These are phyloP conservation scores for Gracilinanus agilis DNA, from an alignment of 2,113 vertebrate genomes.

Conservation along the genomic window DNA sequence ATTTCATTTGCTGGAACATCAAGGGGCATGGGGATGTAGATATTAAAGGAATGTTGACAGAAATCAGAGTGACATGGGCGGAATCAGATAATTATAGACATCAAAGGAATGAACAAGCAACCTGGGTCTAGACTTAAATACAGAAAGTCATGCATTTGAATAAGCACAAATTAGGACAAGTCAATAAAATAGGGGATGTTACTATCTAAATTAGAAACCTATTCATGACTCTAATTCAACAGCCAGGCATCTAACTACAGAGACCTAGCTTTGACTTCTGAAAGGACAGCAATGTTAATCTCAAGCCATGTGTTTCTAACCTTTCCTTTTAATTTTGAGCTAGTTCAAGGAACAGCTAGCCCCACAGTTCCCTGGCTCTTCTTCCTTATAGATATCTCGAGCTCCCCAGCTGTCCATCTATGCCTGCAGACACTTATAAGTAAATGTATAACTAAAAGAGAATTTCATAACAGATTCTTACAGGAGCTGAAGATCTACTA, in stretches of 20 bases:
- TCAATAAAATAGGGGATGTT: not conserved
- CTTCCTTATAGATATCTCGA: not conserved
- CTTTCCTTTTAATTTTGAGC: not conserved
- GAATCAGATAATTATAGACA: rapidly evolving
- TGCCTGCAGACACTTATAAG: not conserved
- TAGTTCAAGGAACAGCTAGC: not conserved
- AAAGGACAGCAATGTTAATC: not conserved
- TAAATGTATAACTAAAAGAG: not conserved
- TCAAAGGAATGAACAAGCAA: not conserved
- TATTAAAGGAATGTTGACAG: not conserved
- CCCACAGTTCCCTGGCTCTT: not conserved
- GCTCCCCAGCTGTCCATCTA: not conserved
- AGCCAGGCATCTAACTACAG: not conserved
- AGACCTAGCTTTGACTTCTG: not conserved
- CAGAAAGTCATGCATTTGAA: not conserved
- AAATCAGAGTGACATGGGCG: not conserved
- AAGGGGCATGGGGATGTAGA: not conserved
- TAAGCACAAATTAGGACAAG: not conserved
- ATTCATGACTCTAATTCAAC: not conserved
- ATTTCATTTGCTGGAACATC: not conserved
- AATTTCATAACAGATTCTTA: not conserved
- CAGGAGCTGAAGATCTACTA: no score
- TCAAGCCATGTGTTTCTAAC: not conserved
- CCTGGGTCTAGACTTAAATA: rapidly evolving
- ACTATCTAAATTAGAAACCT: not conserved